Evolutionary conservation across 1,140 invertebrate genomes (phyloP).

Genomic region (Bombyx mandarina): DNA sequence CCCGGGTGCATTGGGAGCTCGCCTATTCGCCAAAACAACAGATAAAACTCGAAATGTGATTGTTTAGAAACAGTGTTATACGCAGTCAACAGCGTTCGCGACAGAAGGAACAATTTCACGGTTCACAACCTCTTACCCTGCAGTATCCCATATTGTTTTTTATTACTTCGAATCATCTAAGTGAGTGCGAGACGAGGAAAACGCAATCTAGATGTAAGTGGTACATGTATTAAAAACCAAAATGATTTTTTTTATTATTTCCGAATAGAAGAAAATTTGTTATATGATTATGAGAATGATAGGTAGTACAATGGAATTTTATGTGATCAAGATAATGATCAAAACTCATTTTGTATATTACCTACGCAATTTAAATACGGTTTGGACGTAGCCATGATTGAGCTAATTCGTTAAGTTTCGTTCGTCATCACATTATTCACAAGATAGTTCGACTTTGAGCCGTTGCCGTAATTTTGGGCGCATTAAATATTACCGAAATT

Average conservation of each 20-base stretch:
- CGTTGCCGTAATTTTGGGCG: conserved; percentile 30
- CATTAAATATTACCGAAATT: conserved; percentile 37
- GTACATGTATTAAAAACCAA: no score
- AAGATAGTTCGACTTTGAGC: conserved; percentile 10
- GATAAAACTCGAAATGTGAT: no score
- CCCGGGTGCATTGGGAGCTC: background rate
- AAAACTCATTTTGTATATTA: no score
- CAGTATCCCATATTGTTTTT: conserved; percentile 24
- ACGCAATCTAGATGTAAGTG: no score
- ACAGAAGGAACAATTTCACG: conserved; percentile 38
- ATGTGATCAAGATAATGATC: no score
- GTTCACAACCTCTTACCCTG: conserved; percentile 20
- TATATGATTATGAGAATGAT: no score
- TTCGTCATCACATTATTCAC: conserved; percentile 19
- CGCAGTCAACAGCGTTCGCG: conserved; percentile 25
- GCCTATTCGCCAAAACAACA: background rate
- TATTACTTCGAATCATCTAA: conserved; percentile 16
- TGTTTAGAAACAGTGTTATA: conserved; percentile 17
- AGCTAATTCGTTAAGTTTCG: conserved; percentile 15
- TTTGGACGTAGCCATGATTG: background rate
- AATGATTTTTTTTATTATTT: no score
- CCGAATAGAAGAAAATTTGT: no score
- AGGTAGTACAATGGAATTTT: no score
- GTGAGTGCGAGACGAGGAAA: background rate
- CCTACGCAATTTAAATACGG: no score